A percentile compares a stretch with the other conserved stretches of the same genome.
These are phyloP conservation scores for Phenacoccus solenopsis DNA, from an alignment of 1,140 invertebrate species.

Conservation along the genomic window DNA sequence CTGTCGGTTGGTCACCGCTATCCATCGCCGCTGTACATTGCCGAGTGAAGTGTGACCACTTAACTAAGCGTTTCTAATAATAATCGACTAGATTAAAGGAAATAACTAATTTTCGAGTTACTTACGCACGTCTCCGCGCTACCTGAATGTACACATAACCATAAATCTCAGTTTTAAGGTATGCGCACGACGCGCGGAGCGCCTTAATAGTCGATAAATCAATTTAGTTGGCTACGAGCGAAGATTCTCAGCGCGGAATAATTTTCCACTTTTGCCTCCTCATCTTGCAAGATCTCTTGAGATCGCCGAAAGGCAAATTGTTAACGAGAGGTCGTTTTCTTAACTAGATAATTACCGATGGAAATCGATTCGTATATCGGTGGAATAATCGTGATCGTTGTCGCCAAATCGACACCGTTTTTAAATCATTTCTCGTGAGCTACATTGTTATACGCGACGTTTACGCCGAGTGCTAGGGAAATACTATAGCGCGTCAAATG, in stretches of 20 bases:
- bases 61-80: constrained; percentile 18
- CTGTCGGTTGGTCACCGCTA: background rate
- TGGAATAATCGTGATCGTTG: too few relatives aligned
- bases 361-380: background rate
- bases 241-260: background rate
- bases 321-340: background rate
- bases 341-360: background rate
- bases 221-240: background rate
- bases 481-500: background rate
- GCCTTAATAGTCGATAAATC: constrained; percentile 11
- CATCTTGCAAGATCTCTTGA: background rate
- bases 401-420: background rate
- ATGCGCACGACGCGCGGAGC: background rate
- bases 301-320: too few relatives aligned
- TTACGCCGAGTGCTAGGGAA: too few relatives aligned
- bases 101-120: constrained; percentile 18
- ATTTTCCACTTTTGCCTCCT: background rate
- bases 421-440: too few relatives aligned
- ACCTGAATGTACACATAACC: constrained; percentile 15
- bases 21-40: background rate
- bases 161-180: constrained; percentile 12
- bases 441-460: too few relatives aligned
- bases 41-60: constrained; percentile 15
- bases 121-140: constrained; percentile 10
- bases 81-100: constrained; percentile 12